Evolutionary conservation across 2,113 vertebrate genomes (phyloP).

Genomic region (Casuarius casuarius): DNA sequence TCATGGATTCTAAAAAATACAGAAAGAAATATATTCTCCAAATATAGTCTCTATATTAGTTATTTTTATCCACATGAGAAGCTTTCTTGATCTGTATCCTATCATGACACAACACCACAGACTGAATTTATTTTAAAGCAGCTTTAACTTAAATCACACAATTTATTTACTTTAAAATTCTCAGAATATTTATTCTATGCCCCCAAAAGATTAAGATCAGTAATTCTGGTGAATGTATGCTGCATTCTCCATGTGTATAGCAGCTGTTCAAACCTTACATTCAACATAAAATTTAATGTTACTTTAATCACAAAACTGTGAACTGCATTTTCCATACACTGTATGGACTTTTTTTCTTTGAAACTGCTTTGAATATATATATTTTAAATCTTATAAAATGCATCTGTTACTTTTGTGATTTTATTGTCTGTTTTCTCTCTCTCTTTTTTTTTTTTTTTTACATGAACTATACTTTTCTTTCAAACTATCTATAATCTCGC

Average conservation of each 20-base stretch:
- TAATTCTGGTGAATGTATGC: background rate
- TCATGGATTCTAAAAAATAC: background rate
- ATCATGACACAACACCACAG: background rate
- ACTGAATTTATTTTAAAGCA: background rate
- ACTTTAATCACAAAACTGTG: background rate
- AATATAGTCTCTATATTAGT: background rate
- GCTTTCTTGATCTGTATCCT: background rate
- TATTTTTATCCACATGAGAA: background rate
- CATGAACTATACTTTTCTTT: background rate
- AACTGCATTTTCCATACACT: background rate
- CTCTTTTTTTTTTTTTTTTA: background rate
- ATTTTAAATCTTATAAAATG: background rate
- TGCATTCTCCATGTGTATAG: background rate
- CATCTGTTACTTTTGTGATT: background rate
- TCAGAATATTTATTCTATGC: background rate
- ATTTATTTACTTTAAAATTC: background rate
- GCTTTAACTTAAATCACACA: background rate
- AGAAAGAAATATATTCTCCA: background rate
- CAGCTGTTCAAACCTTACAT: background rate
- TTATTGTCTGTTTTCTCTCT: background rate
- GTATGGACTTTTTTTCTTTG: background rate
- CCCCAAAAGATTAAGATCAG: background rate
- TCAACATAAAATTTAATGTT: background rate
- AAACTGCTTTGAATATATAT: background rate
- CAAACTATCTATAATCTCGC: background rate